Percentiles rank a stretch among this genome's conserved stretches.
These are phyloP conservation scores for Poecilia gillii DNA, from an alignment of 2,797 vertebrate species.

Conservation along the genomic window DNA sequence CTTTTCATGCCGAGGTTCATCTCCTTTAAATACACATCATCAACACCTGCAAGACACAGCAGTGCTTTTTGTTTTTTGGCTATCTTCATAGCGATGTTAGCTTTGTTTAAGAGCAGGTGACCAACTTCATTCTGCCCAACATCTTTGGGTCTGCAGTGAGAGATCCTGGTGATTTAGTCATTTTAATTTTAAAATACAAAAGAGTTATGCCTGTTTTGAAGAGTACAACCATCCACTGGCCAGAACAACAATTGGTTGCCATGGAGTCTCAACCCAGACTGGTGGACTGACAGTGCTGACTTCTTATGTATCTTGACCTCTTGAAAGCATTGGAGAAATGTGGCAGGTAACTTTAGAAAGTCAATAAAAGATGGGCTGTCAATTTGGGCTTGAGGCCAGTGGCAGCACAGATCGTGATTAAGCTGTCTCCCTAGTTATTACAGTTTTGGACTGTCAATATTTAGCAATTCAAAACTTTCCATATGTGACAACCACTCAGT, in stretches of 20 bases:
- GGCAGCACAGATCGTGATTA: not conserved
- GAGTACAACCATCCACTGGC: not conserved
- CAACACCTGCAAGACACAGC: not conserved
- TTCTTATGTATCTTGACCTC: not conserved
- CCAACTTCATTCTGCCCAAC: not conserved
- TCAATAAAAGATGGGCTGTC: slow-evolving; percentile 57
- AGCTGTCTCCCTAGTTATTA: not conserved
- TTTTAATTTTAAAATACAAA: not conserved
- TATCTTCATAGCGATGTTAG: not conserved
- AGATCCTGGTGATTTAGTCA: not conserved
- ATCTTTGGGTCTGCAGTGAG: not conserved
- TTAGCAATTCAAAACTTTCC: not conserved
- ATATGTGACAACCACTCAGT: not conserved
- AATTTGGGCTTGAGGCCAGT: slow-evolving; percentile 45
- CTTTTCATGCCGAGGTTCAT: not conserved
- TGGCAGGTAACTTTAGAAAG: slow-evolving; percentile 1
- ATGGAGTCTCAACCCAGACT: not conserved
- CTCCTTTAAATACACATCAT: not conserved
- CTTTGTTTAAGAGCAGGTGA: not conserved
- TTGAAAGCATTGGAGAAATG: not conserved
- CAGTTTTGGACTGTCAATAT: not conserved
- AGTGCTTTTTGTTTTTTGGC: not conserved
- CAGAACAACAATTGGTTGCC: not conserved
- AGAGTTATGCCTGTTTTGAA: not conserved
- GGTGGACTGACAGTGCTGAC: not conserved